Evolutionary conservation across 2,113 vertebrate genomes (phyloP).

Genomic region (Zosterops borbonicus): DNA sequence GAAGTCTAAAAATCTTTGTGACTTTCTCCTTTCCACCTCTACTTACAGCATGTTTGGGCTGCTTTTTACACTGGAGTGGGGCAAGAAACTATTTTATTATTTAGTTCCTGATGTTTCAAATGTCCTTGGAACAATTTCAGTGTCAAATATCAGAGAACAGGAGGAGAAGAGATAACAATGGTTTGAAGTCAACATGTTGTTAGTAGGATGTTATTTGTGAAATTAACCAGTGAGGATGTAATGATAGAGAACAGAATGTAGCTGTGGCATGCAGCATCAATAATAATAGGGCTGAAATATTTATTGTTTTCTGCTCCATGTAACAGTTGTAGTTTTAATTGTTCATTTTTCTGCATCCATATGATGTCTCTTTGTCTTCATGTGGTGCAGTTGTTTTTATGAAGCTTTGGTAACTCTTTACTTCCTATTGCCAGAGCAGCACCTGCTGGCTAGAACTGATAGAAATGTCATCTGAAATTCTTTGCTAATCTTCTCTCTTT

Average conservation of each 20-base stretch:
- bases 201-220: background rate
- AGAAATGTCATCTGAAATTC: slow-evolving; percentile 3
- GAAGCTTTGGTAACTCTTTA: background rate
- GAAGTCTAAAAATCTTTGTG: background rate
- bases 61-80: background rate
- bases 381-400: background rate
- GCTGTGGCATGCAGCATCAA: background rate
- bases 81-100: background rate
- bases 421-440: slow-evolving; percentile 51
- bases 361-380: slow-evolving; percentile 1
- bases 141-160: background rate
- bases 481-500: background rate
- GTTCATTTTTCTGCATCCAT: background rate
- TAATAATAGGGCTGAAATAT: background rate
- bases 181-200: background rate
- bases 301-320: background rate
- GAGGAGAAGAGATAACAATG: background rate
- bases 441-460: slow-evolving; percentile 53
- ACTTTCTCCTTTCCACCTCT: background rate
- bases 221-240: background rate
- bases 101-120: background rate
- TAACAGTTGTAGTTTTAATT: background rate
- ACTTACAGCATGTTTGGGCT: background rate
- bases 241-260: background rate
- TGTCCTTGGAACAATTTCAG: background rate